A percentile compares a stretch with the other conserved stretches of the same genome.
Conservation (phyloP, 1,140 invertebrate species). For the Polypedilum vanderplanki region DNA sequence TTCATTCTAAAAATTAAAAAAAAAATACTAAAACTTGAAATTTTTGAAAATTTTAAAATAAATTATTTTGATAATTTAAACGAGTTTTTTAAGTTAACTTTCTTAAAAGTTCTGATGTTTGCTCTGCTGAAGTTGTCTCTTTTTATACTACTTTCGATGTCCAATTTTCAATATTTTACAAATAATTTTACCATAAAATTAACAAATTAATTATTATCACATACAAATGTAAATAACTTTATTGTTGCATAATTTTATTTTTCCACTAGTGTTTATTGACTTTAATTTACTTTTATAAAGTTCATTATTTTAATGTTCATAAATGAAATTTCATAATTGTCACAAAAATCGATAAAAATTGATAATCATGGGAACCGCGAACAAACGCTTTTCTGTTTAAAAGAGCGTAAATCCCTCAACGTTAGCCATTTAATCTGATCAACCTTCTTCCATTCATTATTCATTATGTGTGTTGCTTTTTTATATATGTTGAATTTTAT, state of each 20-base stretch:
- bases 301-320: neutral
- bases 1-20: too few relatives aligned
- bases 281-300: neutral
- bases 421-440: neutral
- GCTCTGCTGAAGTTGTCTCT: too few relatives aligned
- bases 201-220: neutral
- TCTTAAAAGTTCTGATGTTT: too few relatives aligned
- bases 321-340: neutral
- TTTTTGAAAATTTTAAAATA: too few relatives aligned
- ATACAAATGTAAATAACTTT: neutral
- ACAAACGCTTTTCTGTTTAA: neutral
- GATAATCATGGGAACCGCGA: neutral
- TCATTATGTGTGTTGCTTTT: neutral
- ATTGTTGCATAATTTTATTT: neutral
- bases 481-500: slow-evolving; percentile 20
- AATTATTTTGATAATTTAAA: too few relatives aligned
- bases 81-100: too few relatives aligned
- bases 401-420: neutral
- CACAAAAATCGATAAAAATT: neutral
- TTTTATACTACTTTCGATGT: too few relatives aligned
- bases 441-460: too few relatives aligned
- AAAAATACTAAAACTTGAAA: too few relatives aligned
- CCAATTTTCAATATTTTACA: too few relatives aligned
- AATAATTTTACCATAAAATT: too few relatives aligned
- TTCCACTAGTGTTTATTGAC: neutral